Percentiles rank a stretch among this genome's conserved stretches.
phyloP scores from a whole-genome alignment of 2,888 invertebrate genomes.

The Periphyllus acericola region DNA sequence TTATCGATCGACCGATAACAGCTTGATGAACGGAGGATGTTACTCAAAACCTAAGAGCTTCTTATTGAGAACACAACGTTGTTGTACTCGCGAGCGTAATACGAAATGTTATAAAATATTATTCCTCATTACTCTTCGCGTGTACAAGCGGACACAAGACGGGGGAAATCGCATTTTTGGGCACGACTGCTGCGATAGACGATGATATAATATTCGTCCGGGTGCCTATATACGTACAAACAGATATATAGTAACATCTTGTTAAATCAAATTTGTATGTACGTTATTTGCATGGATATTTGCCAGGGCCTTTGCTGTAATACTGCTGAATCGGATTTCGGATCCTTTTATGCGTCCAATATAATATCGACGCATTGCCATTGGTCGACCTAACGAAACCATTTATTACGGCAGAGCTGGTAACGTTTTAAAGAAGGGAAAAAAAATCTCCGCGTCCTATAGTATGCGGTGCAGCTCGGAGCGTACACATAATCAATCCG shows the following conservation, averaged over 20 bases:
- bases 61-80: background rate
- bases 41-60: background rate
- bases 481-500: constrained; percentile 61
- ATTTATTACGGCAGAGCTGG: constrained; percentile 48
- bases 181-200: background rate
- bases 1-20: background rate
- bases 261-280: constrained; percentile 2
- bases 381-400: constrained; percentile 43
- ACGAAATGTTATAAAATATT: background rate
- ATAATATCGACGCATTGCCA: background rate
- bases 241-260: background rate
- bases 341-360: constrained; percentile 14
- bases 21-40: background rate
- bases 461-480: background rate
- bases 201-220: background rate
- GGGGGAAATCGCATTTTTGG: background rate
- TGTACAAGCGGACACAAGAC: background rate
- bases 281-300: background rate
- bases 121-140: background rate
- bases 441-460: constrained; percentile 27
- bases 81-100: background rate
- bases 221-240: background rate
- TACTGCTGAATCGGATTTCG: constrained; percentile 33
- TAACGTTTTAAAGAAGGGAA: constrained; percentile 33
- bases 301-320: background rate